Conservation (phyloP, 2,797 vertebrate species). For the Chelon auratus region DNA sequence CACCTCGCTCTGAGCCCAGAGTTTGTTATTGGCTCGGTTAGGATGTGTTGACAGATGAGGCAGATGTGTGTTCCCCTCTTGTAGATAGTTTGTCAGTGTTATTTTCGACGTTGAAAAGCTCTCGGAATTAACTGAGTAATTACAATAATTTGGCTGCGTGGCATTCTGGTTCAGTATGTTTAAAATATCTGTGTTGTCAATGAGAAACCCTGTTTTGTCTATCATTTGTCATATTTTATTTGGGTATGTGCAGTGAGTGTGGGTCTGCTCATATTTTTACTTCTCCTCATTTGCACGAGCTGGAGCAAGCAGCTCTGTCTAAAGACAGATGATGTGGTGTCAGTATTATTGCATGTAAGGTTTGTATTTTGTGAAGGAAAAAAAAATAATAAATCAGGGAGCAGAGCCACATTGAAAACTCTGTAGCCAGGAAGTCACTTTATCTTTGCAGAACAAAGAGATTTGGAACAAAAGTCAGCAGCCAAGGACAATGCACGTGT, state of each 20-base stretch:
- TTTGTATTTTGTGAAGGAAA: constrained; percentile 25
- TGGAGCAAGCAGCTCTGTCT: constrained; percentile 4
- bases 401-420: constrained; percentile 24
- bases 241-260: constrained; percentile 1
- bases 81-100: constrained; percentile 46
- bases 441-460: constrained; percentile 14
- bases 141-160: constrained; percentile 20
- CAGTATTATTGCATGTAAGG: constrained; percentile 2
- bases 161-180: constrained; percentile 15
- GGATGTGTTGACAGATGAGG: constrained; percentile 75
- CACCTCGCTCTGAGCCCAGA: constrained; percentile 61
- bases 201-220: constrained; percentile 32
- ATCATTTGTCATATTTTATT: constrained; percentile 14
- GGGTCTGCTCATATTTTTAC: not conserved
- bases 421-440: not conserved
- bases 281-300: not conserved
- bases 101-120: constrained; percentile 51
- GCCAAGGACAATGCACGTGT: constrained; percentile 9
- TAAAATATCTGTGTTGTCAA: constrained; percentile 25
- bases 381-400: not conserved
- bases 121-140: constrained; percentile 42
- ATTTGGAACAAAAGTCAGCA: constrained; percentile 20
- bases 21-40: constrained; percentile 66
- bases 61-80: constrained; percentile 70
- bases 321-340: constrained; percentile 48